A percentile compares a stretch with the other conserved stretches of the same genome.
phyloP scores from a whole-genome alignment of 2,888 invertebrate species.

The Pyrgus malvae region DNA sequence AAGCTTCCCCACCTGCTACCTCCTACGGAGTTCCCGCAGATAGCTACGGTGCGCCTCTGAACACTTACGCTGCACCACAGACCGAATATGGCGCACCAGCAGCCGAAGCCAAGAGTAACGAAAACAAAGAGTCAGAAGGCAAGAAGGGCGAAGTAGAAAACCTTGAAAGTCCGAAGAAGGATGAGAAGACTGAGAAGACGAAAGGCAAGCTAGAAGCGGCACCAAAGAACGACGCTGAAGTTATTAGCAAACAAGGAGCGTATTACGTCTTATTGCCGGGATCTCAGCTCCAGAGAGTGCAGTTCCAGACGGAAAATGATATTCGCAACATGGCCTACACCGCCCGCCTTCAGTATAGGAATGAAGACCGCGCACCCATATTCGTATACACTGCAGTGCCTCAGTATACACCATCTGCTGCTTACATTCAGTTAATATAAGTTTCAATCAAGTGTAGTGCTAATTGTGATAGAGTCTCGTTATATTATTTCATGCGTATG shows the following conservation, averaged over 20 bases:
- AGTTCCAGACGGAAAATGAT: constrained; percentile 79
- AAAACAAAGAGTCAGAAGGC: constrained; percentile 30
- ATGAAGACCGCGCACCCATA: constrained; percentile 83
- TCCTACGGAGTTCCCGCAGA: constrained; percentile 66
- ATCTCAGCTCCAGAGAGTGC: constrained; percentile 83
- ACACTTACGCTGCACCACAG: constrained; percentile 59
- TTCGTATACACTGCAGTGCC: constrained; percentile 80
- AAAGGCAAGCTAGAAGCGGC: constrained; percentile 50
- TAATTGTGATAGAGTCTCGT: constrained; percentile 8
- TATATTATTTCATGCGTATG: neutral
- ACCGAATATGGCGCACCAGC: constrained; percentile 55
- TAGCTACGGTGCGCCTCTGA: constrained; percentile 67
- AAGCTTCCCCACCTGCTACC: constrained; percentile 56
- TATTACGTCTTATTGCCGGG: constrained; percentile 85
- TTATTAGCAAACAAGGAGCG: constrained; percentile 73
- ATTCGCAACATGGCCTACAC: constrained; percentile 83
- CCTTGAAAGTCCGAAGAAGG: constrained; percentile 32
- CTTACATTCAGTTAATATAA: constrained; percentile 58
- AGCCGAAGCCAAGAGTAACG: constrained; percentile 22
- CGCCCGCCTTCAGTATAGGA: constrained; percentile 83
- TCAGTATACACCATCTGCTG: constrained; percentile 52
- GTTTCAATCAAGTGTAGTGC: neutral
- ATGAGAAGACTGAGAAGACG: constrained; percentile 43
- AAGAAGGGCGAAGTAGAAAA: constrained; percentile 33
- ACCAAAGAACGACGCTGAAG: constrained; percentile 56